Base-by-base conservation (phyloP, 2,888 invertebrate species). In the Drosophila kanekoi region DNA sequence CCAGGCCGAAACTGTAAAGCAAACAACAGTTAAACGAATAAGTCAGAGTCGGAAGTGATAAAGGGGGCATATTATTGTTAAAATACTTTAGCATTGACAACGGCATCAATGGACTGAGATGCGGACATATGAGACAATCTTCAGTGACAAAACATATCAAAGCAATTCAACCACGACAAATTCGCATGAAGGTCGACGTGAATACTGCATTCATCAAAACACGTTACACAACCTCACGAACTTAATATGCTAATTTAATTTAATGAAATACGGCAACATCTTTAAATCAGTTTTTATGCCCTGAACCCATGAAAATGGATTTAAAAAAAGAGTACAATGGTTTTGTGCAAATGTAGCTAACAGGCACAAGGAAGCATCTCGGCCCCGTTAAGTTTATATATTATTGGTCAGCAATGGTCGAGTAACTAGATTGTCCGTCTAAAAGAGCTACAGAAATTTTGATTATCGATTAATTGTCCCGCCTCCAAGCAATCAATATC, bases 1-100 rank as follows among this genome's bases (percentile, higher is more conserved):
- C 91, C 92, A 84, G 89, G 87, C 79, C 91, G 90, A 86, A 92
- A 89, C 92, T 92, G 61, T 32, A 52, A 63, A 6, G 16, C n/a
- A n/a, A 48, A 32, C 38, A 49, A 48, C 13, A 18, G 2, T n/a
- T 14, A 40, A 13, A 37, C 4, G 8, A 9, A 16, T 3, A 35
- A 47, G 28, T 37, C 11, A 40, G 1, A 53, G 58, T 28, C 62
- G 63, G 61, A 81, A 66, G 60, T 37, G n/a, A 20, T 53, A 37
- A 4, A 9, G 35, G 35, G 20, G 38, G 16, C 0, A n/a, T 40
- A 40, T 16, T 53, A 23, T 11, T 52, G 14, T 16, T 16, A 38
- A 33, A 35, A 14, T 35, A 40, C 32, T 43, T 49, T 64, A 87
- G 66, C 87, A 89, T 84, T 86, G 89, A 89, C 87, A 77, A 59